Evolutionary conservation across 2,797 vertebrate genomes (phyloP).

Genomic region (Lates japonicus): DNA sequence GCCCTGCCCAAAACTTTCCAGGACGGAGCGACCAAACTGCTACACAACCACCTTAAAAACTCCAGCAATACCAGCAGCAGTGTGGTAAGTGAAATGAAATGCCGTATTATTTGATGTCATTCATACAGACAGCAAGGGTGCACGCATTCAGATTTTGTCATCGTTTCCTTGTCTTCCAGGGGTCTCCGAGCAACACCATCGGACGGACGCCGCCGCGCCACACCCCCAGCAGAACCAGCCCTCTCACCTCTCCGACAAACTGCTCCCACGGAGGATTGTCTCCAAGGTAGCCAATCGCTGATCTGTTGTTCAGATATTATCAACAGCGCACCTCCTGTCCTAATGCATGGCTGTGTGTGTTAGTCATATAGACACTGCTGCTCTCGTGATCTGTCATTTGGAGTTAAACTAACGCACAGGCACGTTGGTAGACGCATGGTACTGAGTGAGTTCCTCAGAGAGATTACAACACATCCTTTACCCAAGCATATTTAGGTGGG

Average conservation of each 20-base stretch:
- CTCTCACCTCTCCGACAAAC: conserved; percentile 97
- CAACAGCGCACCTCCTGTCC: background rate
- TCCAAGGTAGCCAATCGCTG: conserved; percentile 88
- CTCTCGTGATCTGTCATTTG: conserved; percentile 1
- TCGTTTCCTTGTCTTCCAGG: conserved; percentile 79
- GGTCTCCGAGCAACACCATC: conserved; percentile 96
- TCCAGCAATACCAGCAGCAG: conserved; percentile 91
- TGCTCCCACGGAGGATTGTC: conserved; percentile 97
- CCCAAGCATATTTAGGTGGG: background rate
- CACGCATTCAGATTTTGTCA: background rate
- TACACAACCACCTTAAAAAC: conserved; percentile 98
- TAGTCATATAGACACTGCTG: background rate
- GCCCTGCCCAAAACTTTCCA: conserved; percentile 99
- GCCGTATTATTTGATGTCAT: accelerated
- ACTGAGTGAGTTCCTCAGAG: conserved; percentile 46
- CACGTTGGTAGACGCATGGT: background rate
- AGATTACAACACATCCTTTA: background rate
- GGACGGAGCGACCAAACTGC: conserved; percentile 97
- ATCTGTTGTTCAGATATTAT: background rate
- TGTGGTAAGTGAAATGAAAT: conserved; percentile 84
- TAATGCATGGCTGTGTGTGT: conserved; percentile 29
- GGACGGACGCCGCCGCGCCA: conserved; percentile 93
- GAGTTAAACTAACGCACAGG: conserved; percentile 1
- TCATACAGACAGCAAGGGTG: too few species aligned
- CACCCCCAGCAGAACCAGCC: conserved; percentile 94